Evolutionary conservation across 2,113 vertebrate species (phyloP).

Genomic region (Himantopus leucocephalus): DNA sequence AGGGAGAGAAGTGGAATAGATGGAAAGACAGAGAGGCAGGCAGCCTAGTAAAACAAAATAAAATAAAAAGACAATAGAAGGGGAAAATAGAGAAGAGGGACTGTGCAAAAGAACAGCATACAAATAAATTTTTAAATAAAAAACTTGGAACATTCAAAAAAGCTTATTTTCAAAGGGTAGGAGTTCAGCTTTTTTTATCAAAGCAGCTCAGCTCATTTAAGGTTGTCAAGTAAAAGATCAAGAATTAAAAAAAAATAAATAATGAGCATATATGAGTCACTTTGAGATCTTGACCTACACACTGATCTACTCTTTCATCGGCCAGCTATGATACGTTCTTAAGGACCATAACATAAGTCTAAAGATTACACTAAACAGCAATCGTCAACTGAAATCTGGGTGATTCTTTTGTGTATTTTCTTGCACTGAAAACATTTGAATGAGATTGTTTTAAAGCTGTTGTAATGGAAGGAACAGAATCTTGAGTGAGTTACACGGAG

Average conservation of each 20-base stretch:
- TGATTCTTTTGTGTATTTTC: background rate
- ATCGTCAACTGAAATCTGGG: background rate
- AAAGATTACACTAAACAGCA: background rate
- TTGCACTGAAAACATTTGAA: background rate
- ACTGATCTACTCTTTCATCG: background rate
- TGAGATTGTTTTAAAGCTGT: background rate
- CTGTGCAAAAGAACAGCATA: background rate
- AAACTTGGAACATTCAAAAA: background rate
- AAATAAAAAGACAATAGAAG: background rate
- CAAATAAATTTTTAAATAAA: background rate
- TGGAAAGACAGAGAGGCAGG: background rate
- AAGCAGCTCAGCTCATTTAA: background rate
- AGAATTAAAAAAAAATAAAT: background rate
- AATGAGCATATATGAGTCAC: background rate
- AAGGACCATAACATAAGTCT: background rate
- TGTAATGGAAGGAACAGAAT: background rate
- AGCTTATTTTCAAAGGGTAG: background rate
- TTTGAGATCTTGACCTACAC: background rate
- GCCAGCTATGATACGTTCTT: background rate
- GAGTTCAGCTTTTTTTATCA: background rate
- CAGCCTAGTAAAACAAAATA: background rate
- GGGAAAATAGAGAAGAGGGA: background rate
- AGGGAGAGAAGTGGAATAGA: background rate
- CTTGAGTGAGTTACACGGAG: background rate
- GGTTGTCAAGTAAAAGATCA: rapidly evolving